phyloP scores from a whole-genome alignment of 2,113 vertebrate genomes.

The Trogon surrucura region DNA sequence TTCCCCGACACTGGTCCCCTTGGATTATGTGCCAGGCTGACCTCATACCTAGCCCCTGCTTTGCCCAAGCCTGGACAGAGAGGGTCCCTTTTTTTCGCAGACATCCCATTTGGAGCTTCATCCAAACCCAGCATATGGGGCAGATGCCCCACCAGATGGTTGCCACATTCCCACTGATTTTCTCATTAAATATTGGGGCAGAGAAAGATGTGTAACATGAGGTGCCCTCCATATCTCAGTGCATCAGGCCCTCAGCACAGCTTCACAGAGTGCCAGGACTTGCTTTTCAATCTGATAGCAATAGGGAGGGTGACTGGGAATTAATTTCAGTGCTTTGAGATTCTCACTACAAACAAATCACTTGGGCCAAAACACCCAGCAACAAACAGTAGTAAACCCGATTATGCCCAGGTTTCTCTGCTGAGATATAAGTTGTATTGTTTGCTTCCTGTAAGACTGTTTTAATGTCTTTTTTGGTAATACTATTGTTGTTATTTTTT shows the following conservation, averaged over 20 bases:
- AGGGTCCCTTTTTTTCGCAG: background rate
- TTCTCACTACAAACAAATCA: conserved; percentile 23
- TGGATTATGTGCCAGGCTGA: background rate
- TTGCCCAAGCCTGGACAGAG: background rate
- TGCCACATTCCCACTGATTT: background rate
- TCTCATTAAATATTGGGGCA: background rate
- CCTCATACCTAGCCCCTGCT: background rate
- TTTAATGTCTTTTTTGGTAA: background rate
- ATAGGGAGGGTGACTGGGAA: background rate
- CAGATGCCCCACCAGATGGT: background rate
- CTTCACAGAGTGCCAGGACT: background rate
- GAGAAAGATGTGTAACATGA: background rate
- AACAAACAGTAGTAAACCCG: background rate
- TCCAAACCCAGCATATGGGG: background rate
- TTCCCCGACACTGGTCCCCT: background rate
- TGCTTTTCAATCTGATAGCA: conserved; percentile 31
- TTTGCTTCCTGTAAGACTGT: background rate
- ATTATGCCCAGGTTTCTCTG: background rate
- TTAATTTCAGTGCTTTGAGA: conserved; percentile 11
- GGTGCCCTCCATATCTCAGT: background rate
- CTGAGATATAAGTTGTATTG: background rate
- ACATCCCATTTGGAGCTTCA: background rate
- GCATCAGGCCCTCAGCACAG: background rate
- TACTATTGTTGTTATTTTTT: background rate
- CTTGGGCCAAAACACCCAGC: background rate